Evolutionary conservation across 2,888 invertebrate genomes (phyloP).

Genomic region (Trissoscelio sp.): DNA sequence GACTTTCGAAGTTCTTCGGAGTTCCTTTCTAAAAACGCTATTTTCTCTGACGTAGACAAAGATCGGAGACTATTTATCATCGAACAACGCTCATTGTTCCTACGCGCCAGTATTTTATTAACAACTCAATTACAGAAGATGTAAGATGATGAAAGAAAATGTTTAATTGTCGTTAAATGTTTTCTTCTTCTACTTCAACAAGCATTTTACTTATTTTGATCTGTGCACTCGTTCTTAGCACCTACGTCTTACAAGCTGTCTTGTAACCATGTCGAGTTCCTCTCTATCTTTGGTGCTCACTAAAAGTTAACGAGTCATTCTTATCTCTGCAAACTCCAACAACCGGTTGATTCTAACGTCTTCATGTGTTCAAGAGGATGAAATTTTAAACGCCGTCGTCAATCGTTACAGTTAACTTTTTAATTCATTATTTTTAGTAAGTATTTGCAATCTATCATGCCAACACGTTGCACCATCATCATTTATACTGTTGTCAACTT

Average conservation of each 20-base stretch:
- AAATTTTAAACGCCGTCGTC: conserved; percentile 52
- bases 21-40: conserved; percentile 54
- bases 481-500: conserved; percentile 23
- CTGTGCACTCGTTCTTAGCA: conserved; percentile 32
- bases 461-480: conserved; percentile 44
- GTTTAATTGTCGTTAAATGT: background rate
- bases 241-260: conserved; percentile 32
- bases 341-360: conserved; percentile 59
- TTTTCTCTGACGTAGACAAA: conserved; percentile 48
- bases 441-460: conserved; percentile 18
- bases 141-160: background rate
- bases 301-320: conserved; percentile 54
- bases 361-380: conserved; percentile 46
- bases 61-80: conserved; percentile 27
- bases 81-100: conserved; percentile 12
- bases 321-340: conserved; percentile 50
- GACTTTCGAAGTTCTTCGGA: conserved; percentile 71
- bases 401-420: conserved; percentile 30
- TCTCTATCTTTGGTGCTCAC: conserved; percentile 26
- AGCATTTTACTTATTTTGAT: background rate
- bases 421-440: conserved; percentile 47
- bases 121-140: conserved; percentile 15
- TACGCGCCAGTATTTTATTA: background rate
- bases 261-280: conserved; percentile 33
- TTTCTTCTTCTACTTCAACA: background rate